phyloP scores from a whole-genome alignment of 2,113 vertebrate genomes.

The Datnioides undecimradiatus region DNA sequence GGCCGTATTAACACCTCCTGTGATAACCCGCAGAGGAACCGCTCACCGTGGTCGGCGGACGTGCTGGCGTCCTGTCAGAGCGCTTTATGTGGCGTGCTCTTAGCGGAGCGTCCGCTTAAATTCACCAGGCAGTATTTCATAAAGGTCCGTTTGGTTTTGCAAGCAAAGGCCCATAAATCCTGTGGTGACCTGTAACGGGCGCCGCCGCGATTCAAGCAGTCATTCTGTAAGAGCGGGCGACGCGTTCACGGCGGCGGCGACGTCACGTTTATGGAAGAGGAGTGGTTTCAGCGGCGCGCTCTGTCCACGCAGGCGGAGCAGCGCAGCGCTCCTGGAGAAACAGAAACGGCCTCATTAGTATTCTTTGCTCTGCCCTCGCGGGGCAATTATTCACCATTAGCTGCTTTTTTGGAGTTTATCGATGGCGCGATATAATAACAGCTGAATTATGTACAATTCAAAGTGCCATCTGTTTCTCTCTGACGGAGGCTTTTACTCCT shows the following conservation, averaged over 20 bases:
- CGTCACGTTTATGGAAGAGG: constrained; percentile 6
- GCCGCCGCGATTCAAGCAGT: constrained; percentile 12
- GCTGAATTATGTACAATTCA: constrained; percentile 41
- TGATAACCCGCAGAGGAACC: not conserved
- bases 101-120: not conserved
- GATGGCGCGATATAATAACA: constrained; percentile 29
- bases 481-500: constrained; percentile 28
- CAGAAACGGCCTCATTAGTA: constrained; percentile 6
- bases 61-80: not conserved
- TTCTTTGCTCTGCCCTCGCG: constrained; percentile 22
- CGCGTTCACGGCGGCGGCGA: not conserved
- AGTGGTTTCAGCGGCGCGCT: not conserved
- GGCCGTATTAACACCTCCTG: not conserved
- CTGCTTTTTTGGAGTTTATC: constrained; percentile 37
- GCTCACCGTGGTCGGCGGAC: not conserved
- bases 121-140: constrained; percentile 34
- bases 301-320: not conserved
- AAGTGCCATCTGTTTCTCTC: constrained; percentile 37
- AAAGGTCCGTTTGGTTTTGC: constrained; percentile 1
- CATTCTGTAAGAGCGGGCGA: constrained; percentile 12
- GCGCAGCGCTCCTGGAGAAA: not conserved
- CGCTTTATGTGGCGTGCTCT: not conserved
- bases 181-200: constrained; percentile 11
- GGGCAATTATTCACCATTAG: constrained; percentile 40
- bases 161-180: constrained; percentile 47